A percentile compares a stretch with the other conserved stretches of the same genome.
phyloP scores from a whole-genome alignment of 2,888 invertebrate species.

The Ochropleura leucogaster region DNA sequence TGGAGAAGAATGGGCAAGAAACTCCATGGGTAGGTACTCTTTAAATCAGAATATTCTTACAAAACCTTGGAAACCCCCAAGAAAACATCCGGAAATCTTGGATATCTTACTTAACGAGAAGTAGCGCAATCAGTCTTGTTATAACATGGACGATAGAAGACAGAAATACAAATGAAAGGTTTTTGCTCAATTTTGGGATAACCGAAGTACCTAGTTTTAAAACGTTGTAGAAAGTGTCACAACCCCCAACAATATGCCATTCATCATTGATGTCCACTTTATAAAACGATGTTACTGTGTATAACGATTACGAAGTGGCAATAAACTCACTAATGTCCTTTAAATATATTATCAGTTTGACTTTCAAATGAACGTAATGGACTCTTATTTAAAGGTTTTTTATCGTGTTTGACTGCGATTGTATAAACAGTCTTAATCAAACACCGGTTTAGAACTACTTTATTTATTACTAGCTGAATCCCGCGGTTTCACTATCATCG shows the following conservation, averaged over 20 bases:
- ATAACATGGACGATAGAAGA: too few species aligned
- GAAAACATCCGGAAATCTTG: neutral
- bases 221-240: neutral
- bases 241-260: neutral
- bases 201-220: neutral
- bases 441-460: neutral
- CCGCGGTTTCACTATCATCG: too few species aligned
- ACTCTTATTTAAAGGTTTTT: neutral
- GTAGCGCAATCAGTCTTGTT: neutral
- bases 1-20: too few species aligned
- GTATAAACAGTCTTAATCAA: neutral
- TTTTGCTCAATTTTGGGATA: neutral
- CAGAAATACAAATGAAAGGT: neutral
- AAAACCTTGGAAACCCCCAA: neutral
- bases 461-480: too few species aligned
- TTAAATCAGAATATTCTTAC: too few species aligned
- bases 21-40: too few species aligned
- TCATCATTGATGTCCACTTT: neutral
- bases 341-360: slow-evolving; percentile 33
- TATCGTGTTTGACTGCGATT: slow-evolving; percentile 6
- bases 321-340: slow-evolving; percentile 30
- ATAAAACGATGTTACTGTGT: slow-evolving; percentile 10
- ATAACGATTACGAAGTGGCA: neutral
- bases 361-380: slow-evolving; percentile 22
- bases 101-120: neutral